A percentile compares a stretch with the other conserved stretches of the same genome.
Conservation (phyloP, 2,888 invertebrate species). For the Idaea biselata region DNA sequence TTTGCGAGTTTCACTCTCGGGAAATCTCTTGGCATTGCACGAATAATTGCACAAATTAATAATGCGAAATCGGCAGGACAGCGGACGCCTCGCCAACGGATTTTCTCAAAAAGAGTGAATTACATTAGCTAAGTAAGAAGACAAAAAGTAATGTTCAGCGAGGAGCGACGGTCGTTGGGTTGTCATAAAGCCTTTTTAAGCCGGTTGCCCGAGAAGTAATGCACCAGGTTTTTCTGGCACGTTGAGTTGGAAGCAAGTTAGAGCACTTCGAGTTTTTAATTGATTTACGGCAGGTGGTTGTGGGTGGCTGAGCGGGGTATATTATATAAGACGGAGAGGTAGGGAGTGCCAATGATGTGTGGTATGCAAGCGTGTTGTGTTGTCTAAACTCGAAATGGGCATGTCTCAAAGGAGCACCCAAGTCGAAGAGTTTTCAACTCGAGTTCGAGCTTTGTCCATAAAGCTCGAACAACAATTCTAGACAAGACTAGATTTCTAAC, state of each 20-base stretch:
- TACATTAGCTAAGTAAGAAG: slow-evolving; percentile 49
- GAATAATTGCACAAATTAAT: slow-evolving; percentile 73
- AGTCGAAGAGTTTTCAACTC: slow-evolving; percentile 47
- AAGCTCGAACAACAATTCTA: slow-evolving; percentile 25
- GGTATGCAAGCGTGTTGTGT: slow-evolving; percentile 17
- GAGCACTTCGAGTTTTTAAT: slow-evolving; percentile 56
- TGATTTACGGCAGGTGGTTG: slow-evolving; percentile 54
- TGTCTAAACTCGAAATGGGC: slow-evolving; percentile 27
- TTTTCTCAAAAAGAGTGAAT: slow-evolving; percentile 50
- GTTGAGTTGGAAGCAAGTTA: slow-evolving; percentile 31
- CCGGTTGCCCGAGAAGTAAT: slow-evolving; percentile 25
- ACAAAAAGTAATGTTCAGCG: slow-evolving; percentile 31
- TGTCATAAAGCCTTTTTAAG: slow-evolving; percentile 18
- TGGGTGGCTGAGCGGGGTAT: slow-evolving; percentile 20
- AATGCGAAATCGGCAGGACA: slow-evolving; percentile 57
- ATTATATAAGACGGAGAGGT: not conserved
- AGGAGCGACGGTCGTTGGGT: slow-evolving; percentile 15
- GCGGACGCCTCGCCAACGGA: slow-evolving; percentile 33
- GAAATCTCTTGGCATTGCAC: slow-evolving; percentile 63
- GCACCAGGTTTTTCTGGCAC: slow-evolving; percentile 37
- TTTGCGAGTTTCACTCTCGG: slow-evolving; percentile 55
- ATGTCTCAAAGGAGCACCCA: slow-evolving; percentile 31
- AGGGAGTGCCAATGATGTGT: slow-evolving; percentile 10
- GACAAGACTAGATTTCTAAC: slow-evolving; percentile 34
- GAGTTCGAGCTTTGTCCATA: slow-evolving; percentile 49